Conservation (phyloP, 2,797 vertebrate species). For the Tauraco hartlaubi region DNA sequence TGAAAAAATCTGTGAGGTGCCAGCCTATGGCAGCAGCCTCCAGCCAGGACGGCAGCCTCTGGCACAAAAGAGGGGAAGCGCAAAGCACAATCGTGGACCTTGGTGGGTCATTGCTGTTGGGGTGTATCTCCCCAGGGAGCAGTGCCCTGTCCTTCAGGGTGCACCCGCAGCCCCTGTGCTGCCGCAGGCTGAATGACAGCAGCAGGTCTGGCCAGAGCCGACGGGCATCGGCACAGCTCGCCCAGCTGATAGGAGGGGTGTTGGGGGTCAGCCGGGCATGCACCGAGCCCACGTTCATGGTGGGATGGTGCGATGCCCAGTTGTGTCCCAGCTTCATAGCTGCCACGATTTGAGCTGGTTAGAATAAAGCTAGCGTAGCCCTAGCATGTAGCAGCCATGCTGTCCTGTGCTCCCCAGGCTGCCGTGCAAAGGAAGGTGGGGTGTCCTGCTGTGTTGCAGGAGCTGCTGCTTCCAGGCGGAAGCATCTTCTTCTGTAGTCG, state of each 20-base stretch:
- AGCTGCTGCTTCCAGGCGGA: not conserved
- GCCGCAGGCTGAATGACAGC: accelerated
- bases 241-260: not conserved
- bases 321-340: not conserved
- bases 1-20: not conserved
- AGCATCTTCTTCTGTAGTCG: not conserved
- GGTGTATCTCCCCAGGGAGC: not conserved
- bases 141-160: not conserved
- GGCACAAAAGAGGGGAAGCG: not conserved
- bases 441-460: not conserved
- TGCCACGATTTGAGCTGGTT: accelerated
- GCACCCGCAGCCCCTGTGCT: not conserved
- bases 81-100: not conserved
- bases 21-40: not conserved
- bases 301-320: accelerated
- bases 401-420: not conserved
- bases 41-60: not conserved
- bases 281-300: accelerated
- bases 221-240: accelerated
- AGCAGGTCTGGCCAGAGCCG: not conserved
- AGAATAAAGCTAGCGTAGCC: not conserved
- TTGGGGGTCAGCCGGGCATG: not conserved
- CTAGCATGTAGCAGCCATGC: not conserved
- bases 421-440: not conserved
- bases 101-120: not conserved